Base-by-base conservation (phyloP, 2,113 vertebrate species). In the Emydura subglobosa region DNA sequence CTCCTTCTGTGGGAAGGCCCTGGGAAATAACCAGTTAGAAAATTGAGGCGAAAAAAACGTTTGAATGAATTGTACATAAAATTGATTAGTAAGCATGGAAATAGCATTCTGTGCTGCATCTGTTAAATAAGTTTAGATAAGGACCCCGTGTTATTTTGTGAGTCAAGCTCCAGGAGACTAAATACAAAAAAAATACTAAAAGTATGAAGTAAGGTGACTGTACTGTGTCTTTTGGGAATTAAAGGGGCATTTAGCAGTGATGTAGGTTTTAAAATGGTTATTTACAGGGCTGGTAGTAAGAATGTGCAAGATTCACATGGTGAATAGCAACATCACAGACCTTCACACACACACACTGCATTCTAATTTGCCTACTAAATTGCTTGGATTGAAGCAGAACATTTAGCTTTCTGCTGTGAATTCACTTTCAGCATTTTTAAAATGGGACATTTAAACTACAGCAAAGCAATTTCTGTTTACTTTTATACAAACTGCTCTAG, bases 341-440 rank as follows among this genome's bases (percentile, higher is more conserved):
- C 85, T 96, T 97, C 84, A 87, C 85, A 83, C 39, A 91, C 39
- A 91, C 53, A 89, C 17, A 72, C 91, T 95, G 90, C 61, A 78
- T 83, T 85, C 79, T 95, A 91, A 90, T 94, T 95, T 86, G 2
- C 29, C 44, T 88, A 12, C 78, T 79, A 91, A 39, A 74, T 90
- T 93, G 74, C 47, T 86, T 90, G 59, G 72, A 68, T 82, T 47
- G 74, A 91, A 82, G 24, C 34, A 93, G 88, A 93, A 92, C 92
- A 91, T 93, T 96, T 87, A 83, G 39, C 80, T 94, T 96, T 93
- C 50, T 86, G 80, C 50, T 96, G 65, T 95, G 96, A 97, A 87
- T 86, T 93, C 72, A 85, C 27, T 92, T 94, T 91, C 83, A 91
- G 29, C 29, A 78, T 39, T 79, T 57, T 92, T 78, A 84, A 94